Conservation (phyloP, 2,888 invertebrate genomes). For the Xestoiulus laeticollis region DNA sequence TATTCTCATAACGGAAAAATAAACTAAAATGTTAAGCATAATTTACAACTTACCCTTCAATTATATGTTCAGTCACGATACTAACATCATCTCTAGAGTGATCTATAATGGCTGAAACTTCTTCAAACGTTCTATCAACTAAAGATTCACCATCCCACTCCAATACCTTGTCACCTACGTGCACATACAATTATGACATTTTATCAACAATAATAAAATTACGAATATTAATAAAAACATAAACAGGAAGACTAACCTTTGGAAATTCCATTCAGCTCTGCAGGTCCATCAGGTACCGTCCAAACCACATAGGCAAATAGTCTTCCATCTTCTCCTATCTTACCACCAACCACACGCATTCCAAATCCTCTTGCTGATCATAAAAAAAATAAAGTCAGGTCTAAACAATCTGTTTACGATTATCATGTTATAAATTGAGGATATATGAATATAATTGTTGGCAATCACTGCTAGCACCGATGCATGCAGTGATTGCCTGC, state of each 20-base stretch:
- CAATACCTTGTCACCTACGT: conserved; percentile 71
- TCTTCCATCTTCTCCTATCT: conserved; percentile 83
- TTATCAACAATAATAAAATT: not conserved
- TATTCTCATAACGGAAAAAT: not conserved
- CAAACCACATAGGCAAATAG: conserved; percentile 91
- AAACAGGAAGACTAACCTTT: conserved; percentile 70
- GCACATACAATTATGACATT: not conserved
- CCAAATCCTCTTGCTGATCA: conserved; percentile 84
- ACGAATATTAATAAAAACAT: not conserved
- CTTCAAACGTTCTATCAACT: conserved; percentile 91
- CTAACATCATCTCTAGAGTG: conserved; percentile 87
- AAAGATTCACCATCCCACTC: conserved; percentile 92
- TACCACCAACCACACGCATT: conserved; percentile 93
- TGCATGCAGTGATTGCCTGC: too few species aligned
- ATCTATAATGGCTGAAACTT: conserved; percentile 89
- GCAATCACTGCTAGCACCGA: too few species aligned
- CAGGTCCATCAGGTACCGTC: conserved; percentile 91
- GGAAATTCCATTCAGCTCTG: conserved; percentile 86
- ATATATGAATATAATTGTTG: not conserved
- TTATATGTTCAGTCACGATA: conserved; percentile 82
- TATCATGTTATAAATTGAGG: not conserved
- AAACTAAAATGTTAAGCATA: not conserved
- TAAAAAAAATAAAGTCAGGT: conserved; percentile 55
- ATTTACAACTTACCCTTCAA: conserved; percentile 69
- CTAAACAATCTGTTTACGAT: not conserved